phyloP scores from a whole-genome alignment of 2,888 invertebrate species.

The Aromia moschata region DNA sequence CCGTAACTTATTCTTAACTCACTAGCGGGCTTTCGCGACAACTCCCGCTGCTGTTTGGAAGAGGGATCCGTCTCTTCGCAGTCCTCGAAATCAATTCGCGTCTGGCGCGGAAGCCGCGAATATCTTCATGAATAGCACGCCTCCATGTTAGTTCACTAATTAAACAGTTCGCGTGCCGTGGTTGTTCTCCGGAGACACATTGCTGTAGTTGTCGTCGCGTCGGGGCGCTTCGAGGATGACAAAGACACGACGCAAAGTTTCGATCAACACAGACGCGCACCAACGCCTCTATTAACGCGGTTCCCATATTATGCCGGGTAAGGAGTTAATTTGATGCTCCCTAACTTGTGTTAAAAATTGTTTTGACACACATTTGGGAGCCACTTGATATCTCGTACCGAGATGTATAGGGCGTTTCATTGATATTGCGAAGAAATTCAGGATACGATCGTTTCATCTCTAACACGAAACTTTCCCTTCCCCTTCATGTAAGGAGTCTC shows the following conservation, averaged over 20 bases:
- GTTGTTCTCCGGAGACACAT: conserved; percentile 29
- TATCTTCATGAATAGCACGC: conserved; percentile 18
- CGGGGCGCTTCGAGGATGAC: conserved; percentile 5
- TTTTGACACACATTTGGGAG: no score
- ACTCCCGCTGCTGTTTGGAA: no score
- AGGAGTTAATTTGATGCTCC: no score
- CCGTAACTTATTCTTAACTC: conserved; percentile 17
- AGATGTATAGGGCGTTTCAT: no score
- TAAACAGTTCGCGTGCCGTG: conserved; percentile 31
- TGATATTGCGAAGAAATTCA: no score
- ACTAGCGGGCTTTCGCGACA: not conserved
- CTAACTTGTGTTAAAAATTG: no score
- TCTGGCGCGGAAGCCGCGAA: conserved; percentile 28
- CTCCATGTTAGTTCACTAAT: conserved; percentile 35
- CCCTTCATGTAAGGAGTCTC: no score
- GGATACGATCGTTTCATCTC: no score
- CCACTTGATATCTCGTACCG: no score
- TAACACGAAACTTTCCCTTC: no score
- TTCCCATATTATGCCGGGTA: no score
- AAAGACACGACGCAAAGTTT: not conserved
- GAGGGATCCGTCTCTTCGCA: conserved; percentile 20
- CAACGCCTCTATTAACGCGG: no score
- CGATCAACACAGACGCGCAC: not conserved
- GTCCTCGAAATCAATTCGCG: conserved; percentile 31
- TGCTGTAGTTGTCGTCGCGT: conserved; percentile 27